Conservation (phyloP, 2,888 invertebrate genomes). For the Eristalis intricaria region DNA sequence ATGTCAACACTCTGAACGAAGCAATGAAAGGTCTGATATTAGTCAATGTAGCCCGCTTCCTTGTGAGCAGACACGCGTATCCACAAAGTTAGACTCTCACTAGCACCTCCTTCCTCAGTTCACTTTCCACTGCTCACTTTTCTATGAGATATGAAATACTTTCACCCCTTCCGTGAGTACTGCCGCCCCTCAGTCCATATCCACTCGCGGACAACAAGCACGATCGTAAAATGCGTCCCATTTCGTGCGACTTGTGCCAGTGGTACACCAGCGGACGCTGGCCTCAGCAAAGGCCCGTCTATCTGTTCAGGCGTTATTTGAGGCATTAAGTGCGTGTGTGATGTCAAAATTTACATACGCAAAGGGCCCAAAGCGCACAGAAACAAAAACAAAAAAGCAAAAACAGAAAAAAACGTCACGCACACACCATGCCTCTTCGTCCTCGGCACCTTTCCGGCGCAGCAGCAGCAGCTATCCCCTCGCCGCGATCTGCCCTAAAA, state of each 20-base stretch:
- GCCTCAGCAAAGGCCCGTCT: constrained; percentile 43
- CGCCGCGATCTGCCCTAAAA: constrained; percentile 54
- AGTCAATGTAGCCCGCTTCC: too few relatives aligned
- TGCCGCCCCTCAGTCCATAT: neutral
- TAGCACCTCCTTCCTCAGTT: neutral
- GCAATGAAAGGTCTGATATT: too few relatives aligned
- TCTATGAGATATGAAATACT: constrained; percentile 66
- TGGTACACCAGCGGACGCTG: constrained; percentile 23
- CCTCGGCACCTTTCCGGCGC: constrained; percentile 23
- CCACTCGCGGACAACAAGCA: constrained; percentile 21
- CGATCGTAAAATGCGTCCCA: constrained; percentile 60
- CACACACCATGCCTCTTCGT: constrained; percentile 19
- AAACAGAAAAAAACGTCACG: neutral
- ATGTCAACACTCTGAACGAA: too few relatives aligned
- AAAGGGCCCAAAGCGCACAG: constrained; percentile 55
- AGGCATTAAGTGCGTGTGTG: constrained; percentile 74
- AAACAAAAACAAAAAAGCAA: neutral
- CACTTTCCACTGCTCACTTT: constrained; percentile 47
- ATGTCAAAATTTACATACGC: constrained; percentile 75
- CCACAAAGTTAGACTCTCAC: neutral
- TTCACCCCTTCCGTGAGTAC: constrained; percentile 40
- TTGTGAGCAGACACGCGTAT: too few relatives aligned
- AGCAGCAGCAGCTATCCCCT: neutral
- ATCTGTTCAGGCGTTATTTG: constrained; percentile 66
- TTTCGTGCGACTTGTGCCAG: constrained; percentile 62